These are phyloP conservation scores for Drosophila buzzatii DNA, from an alignment of 2,888 invertebrate genomes.

Conservation along the genomic window DNA sequence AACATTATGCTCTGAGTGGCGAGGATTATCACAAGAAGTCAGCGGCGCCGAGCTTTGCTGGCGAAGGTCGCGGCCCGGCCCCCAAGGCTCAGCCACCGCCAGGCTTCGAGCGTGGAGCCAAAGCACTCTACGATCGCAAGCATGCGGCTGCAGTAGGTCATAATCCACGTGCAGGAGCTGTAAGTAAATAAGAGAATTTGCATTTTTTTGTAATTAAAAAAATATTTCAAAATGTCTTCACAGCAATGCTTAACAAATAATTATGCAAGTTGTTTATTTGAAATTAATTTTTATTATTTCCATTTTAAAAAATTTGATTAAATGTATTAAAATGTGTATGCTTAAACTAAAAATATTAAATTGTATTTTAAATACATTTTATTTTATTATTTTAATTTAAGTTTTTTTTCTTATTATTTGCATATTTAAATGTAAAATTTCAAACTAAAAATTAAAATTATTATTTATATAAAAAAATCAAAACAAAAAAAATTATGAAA, in stretches of 20 bases:
- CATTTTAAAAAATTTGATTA: background rate
- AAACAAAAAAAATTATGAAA: no score
- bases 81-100: conserved; percentile 38
- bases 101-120: conserved; percentile 49
- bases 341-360: background rate
- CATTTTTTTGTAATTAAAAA: background rate
- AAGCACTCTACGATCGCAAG: conserved; percentile 45
- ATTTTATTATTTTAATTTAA: no score
- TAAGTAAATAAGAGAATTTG: conserved; percentile 32
- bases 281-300: background rate
- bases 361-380: no score
- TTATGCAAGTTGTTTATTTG: background rate
- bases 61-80: background rate
- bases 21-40: conserved; percentile 43
- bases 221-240: background rate
- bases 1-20: conserved; percentile 80
- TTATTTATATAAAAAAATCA: no score
- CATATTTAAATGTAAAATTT: no score
- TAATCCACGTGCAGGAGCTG: conserved; percentile 16
- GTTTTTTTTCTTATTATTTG: no score
- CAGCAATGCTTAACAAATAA: background rate
- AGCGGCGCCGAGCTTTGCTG: background rate
- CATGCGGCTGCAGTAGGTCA: conserved; percentile 12
- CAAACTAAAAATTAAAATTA: no score
- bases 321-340: background rate